Evolutionary conservation across 2,113 vertebrate species (phyloP).

Genomic region (Harpagus bidentatus): DNA sequence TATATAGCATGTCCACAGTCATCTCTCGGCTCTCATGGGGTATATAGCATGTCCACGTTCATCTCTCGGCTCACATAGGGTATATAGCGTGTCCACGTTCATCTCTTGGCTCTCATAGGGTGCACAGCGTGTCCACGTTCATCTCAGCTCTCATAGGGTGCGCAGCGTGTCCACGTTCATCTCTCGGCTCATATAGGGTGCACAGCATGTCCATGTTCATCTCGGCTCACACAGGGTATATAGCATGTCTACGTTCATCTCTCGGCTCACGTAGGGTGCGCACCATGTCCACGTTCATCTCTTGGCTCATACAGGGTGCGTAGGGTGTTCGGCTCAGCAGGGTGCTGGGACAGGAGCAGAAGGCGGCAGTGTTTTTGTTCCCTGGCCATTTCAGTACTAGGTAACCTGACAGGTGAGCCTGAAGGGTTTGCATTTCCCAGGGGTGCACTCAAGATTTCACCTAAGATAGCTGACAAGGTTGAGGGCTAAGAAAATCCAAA

Average conservation of each 20-base stretch:
- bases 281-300: fast-evolving
- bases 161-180: too few species aligned
- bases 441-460: not conserved
- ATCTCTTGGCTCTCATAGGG: too few species aligned
- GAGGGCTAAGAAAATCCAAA: not conserved
- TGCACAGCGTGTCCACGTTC: too few species aligned
- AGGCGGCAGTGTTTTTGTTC: not conserved
- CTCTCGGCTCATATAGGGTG: fast-evolving
- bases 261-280: fast-evolving
- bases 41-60: too few species aligned
- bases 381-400: fast-evolving
- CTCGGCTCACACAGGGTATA: fast-evolving
- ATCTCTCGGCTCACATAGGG: too few species aligned
- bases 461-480: fast-evolving
- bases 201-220: fast-evolving
- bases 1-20: too few species aligned
- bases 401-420: fast-evolving
- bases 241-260: too few species aligned
- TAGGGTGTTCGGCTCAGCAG: fast-evolving
- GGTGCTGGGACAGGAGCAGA: not conserved
- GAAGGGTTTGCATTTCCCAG: not conserved
- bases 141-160: too few species aligned
- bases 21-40: too few species aligned
- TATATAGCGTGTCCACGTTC: too few species aligned
- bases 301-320: fast-evolving